These are phyloP conservation scores for Drosophila demipolita DNA, from an alignment of 2,888 invertebrate genomes.

Conservation along the genomic window DNA sequence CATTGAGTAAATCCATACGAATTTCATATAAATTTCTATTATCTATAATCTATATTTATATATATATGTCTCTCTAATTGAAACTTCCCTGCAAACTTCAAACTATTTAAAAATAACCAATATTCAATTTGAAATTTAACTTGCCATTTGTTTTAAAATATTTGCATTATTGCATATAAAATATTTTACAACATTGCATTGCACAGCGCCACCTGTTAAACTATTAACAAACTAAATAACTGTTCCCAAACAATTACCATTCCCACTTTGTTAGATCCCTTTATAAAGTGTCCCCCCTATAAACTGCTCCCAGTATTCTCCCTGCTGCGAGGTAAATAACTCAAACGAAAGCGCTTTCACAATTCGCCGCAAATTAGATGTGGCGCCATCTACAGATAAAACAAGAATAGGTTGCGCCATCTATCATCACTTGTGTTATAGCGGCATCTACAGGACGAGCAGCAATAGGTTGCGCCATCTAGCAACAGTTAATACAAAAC, in stretches of 20 bases:
- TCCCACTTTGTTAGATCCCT: neutral
- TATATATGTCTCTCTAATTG: neutral
- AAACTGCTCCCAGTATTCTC: conserved; percentile 9
- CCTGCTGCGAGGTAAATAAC: neutral
- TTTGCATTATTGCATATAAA: neutral
- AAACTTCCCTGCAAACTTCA: neutral
- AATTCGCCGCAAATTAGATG: conserved; percentile 9
- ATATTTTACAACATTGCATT: neutral
- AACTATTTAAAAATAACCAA: no score
- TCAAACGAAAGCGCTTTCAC: conserved; percentile 21
- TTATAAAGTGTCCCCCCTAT: conserved; percentile 6
- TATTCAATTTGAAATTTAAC: neutral
- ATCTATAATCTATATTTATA: neutral
- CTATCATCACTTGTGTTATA: neutral
- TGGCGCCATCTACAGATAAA: conserved; percentile 14
- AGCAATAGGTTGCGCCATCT: neutral
- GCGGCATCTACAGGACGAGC: conserved; percentile 15
- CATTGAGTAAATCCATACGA: neutral
- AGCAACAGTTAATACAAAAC: no score
- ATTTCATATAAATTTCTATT: no score
- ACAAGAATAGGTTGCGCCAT: neutral
- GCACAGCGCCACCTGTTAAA: neutral
- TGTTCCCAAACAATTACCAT: neutral
- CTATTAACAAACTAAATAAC: neutral
- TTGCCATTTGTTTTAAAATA: neutral